A percentile compares a stretch with the other conserved stretches of the same genome.
phyloP scores from a whole-genome alignment of 2,888 invertebrate genomes.

The Hanleya hanleyi region DNA sequence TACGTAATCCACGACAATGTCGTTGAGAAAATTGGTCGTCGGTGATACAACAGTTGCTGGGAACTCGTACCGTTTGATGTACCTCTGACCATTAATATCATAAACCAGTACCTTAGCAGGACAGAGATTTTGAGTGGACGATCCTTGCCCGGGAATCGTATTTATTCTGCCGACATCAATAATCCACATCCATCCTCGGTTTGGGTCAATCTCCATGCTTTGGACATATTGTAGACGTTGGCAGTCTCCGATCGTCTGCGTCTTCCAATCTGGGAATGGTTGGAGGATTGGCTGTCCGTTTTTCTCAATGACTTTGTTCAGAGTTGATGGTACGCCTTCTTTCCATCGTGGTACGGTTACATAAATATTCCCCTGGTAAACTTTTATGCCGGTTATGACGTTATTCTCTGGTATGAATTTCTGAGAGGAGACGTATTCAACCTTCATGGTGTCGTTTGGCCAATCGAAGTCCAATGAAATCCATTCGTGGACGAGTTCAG shows the following conservation, averaged over 20 bases:
- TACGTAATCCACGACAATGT: constrained; percentile 57
- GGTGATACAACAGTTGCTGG: constrained; percentile 46
- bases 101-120: constrained; percentile 58
- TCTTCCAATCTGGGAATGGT: constrained; percentile 54
- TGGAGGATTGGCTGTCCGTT: constrained; percentile 32
- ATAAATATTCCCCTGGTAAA: constrained; percentile 49
- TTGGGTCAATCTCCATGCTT: constrained; percentile 62
- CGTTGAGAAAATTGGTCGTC: constrained; percentile 53
- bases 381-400: constrained; percentile 49
- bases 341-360: constrained; percentile 55
- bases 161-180: constrained; percentile 51
- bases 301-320: constrained; percentile 43
- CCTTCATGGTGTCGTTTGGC: constrained; percentile 34
- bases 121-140: constrained; percentile 38
- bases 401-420: constrained; percentile 45
- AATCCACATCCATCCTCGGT: constrained; percentile 58
- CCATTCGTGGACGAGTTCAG: constrained; percentile 47
- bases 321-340: constrained; percentile 51
- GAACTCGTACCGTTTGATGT: constrained; percentile 47
- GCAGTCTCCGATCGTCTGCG: constrained; percentile 54
- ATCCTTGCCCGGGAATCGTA: neutral
- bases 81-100: constrained; percentile 43
- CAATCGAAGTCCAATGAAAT: constrained; percentile 48
- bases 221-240: constrained; percentile 53
- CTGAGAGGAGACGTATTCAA: constrained; percentile 23